Percentiles rank a stretch among this genome's conserved stretches.
Evolutionary conservation across 2,797 vertebrate species (phyloP).

Genomic region (Chloroceryle amazona): DNA sequence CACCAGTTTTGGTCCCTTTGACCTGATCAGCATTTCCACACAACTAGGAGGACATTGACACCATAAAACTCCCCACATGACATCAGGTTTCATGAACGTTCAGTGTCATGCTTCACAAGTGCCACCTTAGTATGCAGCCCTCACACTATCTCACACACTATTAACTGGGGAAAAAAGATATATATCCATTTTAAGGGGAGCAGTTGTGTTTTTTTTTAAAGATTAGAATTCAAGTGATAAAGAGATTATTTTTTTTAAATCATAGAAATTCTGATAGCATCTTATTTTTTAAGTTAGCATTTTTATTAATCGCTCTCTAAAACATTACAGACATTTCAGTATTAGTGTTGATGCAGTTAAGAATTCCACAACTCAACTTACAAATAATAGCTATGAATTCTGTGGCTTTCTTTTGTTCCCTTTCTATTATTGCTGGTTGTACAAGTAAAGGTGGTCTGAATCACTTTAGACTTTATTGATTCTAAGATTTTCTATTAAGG

Average conservation of each 20-base stretch:
- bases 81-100: not conserved
- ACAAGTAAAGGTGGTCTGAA: not conserved
- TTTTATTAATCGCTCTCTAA: not conserved
- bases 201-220: not conserved
- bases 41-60: not conserved
- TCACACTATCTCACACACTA: not conserved
- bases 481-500: not conserved
- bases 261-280: not conserved
- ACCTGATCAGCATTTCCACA: not conserved
- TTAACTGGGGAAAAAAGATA: not conserved
- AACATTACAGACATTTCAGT: not conserved
- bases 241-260: not conserved
- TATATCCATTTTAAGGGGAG: not conserved
- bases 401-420: not conserved
- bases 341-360: not conserved
- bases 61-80: accelerated
- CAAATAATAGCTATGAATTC: not conserved
- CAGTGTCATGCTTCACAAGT: not conserved
- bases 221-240: not conserved
- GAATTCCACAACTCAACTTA: not conserved
- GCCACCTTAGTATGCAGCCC: not conserved
- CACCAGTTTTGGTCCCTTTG: not conserved
- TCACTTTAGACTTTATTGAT: not conserved
- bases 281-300: not conserved
- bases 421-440: not conserved